phyloP scores from a whole-genome alignment of 2,113 vertebrate genomes.

The Fulmarus glacialis region DNA sequence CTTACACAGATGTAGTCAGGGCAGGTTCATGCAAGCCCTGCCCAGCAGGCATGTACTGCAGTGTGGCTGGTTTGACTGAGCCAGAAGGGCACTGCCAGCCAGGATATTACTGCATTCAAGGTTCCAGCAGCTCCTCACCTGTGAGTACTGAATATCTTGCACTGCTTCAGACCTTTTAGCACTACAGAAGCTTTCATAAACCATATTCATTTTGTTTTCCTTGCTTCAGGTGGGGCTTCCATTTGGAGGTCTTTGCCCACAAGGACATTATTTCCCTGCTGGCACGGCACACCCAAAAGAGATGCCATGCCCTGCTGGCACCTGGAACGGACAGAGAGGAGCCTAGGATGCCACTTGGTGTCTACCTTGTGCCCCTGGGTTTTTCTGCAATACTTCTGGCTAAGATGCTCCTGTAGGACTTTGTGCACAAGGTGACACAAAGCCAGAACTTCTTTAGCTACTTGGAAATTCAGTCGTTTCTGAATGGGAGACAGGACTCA shows the following conservation, averaged over 20 bases:
- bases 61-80: conserved; percentile 72
- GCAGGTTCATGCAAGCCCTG: conserved; percentile 80
- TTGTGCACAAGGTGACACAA: conserved; percentile 74
- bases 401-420: conserved; percentile 75
- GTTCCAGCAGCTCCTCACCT: conserved; percentile 79
- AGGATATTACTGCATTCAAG: conserved; percentile 77
- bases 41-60: conserved; percentile 83
- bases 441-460: neutral
- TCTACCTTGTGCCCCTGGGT: conserved; percentile 82
- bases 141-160: conserved; percentile 64
- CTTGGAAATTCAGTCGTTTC: neutral
- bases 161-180: accelerated
- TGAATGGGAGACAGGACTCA: neutral
- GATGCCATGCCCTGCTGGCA: conserved; percentile 83
- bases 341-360: conserved; percentile 79
- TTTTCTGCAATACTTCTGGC: conserved; percentile 82
- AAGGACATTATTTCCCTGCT: conserved; percentile 81
- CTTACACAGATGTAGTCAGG: conserved; percentile 68
- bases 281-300: conserved; percentile 79
- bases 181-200: accelerated
- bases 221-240: conserved; percentile 72
- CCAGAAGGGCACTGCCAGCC: conserved; percentile 84
- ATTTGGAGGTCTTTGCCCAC: conserved; percentile 83
- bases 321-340: conserved; percentile 82
- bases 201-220: accelerated